Evolutionary conservation across 2,888 invertebrate species (phyloP).

Genomic region (Patella depressa): DNA sequence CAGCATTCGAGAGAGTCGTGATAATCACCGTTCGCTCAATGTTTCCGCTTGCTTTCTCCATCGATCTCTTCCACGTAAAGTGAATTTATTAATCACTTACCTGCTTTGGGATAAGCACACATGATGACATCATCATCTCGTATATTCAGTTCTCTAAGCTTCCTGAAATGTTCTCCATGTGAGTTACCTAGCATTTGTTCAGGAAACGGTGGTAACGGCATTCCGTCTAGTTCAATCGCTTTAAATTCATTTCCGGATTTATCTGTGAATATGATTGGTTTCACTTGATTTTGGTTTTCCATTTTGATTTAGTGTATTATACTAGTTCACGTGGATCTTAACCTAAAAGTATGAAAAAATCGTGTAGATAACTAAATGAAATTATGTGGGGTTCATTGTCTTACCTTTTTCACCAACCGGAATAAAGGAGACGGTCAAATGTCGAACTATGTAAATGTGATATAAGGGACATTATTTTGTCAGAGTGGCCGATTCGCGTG

Average conservation of each 20-base stretch:
- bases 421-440: too few species aligned
- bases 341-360: not conserved
- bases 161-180: not conserved
- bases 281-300: not conserved
- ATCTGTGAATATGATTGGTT: not conserved
- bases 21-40: too few species aligned
- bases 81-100: not conserved
- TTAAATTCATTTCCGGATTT: not conserved
- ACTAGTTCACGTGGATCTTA: not conserved
- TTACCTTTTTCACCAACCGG: not conserved
- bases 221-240: not conserved
- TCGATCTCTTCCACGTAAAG: too few species aligned
- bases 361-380: too few species aligned
- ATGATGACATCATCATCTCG: not conserved
- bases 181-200: not conserved
- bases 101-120: constrained; percentile 2
- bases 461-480: too few species aligned
- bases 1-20: too few species aligned
- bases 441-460: too few species aligned
- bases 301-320: not conserved
- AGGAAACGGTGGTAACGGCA: not conserved
- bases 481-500: too few species aligned
- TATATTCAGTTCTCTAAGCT: not conserved
- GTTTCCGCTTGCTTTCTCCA: too few species aligned
- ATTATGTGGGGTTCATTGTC: too few species aligned